These are phyloP conservation scores for Columba guinea DNA, from an alignment of 2,797 vertebrate genomes.

Conservation along the genomic window DNA sequence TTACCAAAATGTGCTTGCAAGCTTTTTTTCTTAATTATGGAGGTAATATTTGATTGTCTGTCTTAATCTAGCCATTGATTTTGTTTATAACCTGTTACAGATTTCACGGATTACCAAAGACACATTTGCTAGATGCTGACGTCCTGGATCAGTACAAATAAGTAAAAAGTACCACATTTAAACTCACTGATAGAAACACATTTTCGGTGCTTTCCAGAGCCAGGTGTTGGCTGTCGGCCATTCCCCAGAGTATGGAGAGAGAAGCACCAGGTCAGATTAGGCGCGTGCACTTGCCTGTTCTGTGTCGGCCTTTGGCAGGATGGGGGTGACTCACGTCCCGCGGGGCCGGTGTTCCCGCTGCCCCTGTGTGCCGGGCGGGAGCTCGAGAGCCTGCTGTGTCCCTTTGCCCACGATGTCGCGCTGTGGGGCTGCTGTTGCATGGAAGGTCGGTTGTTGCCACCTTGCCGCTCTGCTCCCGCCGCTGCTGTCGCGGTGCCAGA, in stretches of 20 bases:
- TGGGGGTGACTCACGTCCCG: not conserved
- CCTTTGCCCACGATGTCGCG: too few species aligned
- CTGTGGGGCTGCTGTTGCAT: too few species aligned
- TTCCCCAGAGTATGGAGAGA: not conserved
- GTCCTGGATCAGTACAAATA: not conserved
- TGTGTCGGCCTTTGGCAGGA: not conserved
- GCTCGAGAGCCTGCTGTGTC: too few species aligned
- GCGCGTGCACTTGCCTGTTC: not conserved
- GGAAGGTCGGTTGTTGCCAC: not conserved
- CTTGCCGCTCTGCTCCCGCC: not conserved
- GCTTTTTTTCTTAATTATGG: not conserved
- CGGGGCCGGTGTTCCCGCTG: not conserved
- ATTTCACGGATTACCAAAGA: not conserved
- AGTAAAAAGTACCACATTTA: not conserved
- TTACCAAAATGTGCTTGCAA: not conserved
- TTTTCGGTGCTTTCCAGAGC: not conserved
- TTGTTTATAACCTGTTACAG: not conserved
- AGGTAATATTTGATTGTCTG: not conserved
- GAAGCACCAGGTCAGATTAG: not conserved
- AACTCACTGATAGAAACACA: not conserved
- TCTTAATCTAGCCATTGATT: not conserved
- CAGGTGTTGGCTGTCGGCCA: not conserved
- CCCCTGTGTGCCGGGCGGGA: rapidly evolving
- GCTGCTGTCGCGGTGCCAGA: not conserved
- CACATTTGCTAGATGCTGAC: not conserved